These are phyloP conservation scores for Aphelenchoides fujianensis DNA, from an alignment of 1,140 invertebrate species.

Conservation along the genomic window DNA sequence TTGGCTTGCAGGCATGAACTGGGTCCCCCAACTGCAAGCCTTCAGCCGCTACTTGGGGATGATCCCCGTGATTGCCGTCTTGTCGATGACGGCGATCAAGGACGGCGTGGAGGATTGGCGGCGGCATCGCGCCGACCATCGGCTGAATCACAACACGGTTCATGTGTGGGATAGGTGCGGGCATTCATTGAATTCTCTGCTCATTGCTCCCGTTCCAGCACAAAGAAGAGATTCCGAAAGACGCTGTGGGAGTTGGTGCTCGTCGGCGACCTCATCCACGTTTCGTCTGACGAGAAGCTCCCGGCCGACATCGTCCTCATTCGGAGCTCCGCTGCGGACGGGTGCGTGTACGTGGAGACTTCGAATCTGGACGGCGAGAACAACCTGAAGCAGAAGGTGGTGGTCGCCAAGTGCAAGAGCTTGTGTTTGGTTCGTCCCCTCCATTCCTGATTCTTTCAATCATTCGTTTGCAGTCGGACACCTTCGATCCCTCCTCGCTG, in stretches of 20 bases:
- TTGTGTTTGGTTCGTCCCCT: slow-evolving; percentile 12
- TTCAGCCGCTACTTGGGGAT: slow-evolving; percentile 94
- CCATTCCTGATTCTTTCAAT: slow-evolving; percentile 34
- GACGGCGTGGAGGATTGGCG: slow-evolving; percentile 92
- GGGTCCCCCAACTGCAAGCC: slow-evolving; percentile 85
- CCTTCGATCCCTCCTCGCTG: slow-evolving; percentile 65
- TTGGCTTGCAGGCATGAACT: slow-evolving; percentile 69
- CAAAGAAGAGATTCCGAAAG: slow-evolving; percentile 72
- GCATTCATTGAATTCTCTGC: too few relatives aligned
- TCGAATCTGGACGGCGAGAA: slow-evolving; percentile 66
- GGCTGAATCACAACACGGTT: slow-evolving; percentile 87
- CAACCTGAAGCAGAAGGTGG: slow-evolving; percentile 67
- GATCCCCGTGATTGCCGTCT: slow-evolving; percentile 87
- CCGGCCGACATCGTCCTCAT: slow-evolving; percentile 90
- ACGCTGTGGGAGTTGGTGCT: slow-evolving; percentile 80
- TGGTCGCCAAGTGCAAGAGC: slow-evolving; percentile 71
- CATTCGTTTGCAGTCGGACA: slow-evolving; percentile 13
- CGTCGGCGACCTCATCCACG: slow-evolving; percentile 89
- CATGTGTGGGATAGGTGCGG: slow-evolving; percentile 80
- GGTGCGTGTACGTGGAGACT: slow-evolving; percentile 65
- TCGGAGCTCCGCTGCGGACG: slow-evolving; percentile 67
- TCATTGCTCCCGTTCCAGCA: too few relatives aligned
- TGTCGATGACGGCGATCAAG: slow-evolving; percentile 92
- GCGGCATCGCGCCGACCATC: slow-evolving; percentile 80
- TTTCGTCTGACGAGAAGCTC: slow-evolving; percentile 91